Base-by-base conservation (phyloP, 2,113 vertebrate species). In the Epinephelus lanceolatus region DNA sequence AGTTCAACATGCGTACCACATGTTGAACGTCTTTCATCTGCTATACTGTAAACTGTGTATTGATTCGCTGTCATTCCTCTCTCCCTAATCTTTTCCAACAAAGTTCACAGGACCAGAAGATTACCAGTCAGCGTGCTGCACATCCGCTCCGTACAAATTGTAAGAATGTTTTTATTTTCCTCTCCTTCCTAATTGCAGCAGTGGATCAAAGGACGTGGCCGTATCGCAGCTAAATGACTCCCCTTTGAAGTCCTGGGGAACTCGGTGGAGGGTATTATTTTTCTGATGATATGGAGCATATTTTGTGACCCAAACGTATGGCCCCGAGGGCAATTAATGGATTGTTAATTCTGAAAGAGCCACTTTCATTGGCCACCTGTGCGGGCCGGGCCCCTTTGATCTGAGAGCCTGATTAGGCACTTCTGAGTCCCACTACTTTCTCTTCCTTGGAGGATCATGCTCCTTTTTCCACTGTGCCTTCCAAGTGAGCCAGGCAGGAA, bases 401-500 rank as follows among this genome's bases (percentile, higher is more conserved):
- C 92, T 92, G 82, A 53, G 80, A 75, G 92, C 83, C 86, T 92
- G 93, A 95, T 95, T 93, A 94, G 86, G 86, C 84, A 69, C 88
- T 91, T 84, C 81, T 83, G 85, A 73, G 88, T 92, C 89, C 84
- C 84, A 25, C 92, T 83, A 89, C 91, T 91, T 94, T 92, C 90
- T 91, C 88, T 89, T 93, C 90, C 86, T 90, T 49, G 47, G 86
- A 90, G 92, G 88, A 93, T 87, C 83, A 3, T 45, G 80, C 81
- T 90, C 88, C 83, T 94, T 94, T 95, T 96, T 96, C 95, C 94
- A 91, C 83, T 90, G 81, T 81, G 84, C 83, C 76, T 87, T 95
- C 95, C 95, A 95, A 95, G 93, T 94, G 91, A 94, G 93, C 90
- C 77, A 86, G 91, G 93, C 93, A 94, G 93, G 94, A 95, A 95